Conservation (phyloP, 1,140 invertebrate genomes). For the Bombus superbus region DNA sequence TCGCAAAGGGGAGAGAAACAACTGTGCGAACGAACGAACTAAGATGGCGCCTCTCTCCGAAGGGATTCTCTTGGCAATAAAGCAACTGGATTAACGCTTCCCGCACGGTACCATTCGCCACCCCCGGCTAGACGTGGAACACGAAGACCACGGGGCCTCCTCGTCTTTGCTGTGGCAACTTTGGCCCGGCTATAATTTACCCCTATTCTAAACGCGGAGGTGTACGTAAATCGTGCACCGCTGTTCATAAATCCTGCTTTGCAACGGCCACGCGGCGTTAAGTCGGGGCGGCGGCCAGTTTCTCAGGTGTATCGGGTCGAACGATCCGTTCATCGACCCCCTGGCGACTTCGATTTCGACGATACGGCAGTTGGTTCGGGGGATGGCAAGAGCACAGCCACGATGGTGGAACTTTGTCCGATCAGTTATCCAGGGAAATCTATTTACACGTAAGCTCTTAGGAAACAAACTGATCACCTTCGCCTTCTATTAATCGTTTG, state of each 20-base stretch:
- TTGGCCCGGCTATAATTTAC: slow-evolving; percentile 62
- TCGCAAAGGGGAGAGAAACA: slow-evolving; percentile 43
- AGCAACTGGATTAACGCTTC: slow-evolving; percentile 64
- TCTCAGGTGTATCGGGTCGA: slow-evolving; percentile 5
- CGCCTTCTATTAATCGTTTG: too few relatives aligned
- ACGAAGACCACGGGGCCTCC: slow-evolving; percentile 1
- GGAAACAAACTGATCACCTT: too few relatives aligned
- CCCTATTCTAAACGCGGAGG: slow-evolving; percentile 48
- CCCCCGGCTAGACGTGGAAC: not conserved
- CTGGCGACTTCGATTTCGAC: not conserved
- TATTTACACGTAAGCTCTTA: too few relatives aligned
- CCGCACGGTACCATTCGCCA: slow-evolving; percentile 12
- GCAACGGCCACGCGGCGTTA: not conserved
- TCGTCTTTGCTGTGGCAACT: slow-evolving; percentile 49
- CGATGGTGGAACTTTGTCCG: too few relatives aligned
- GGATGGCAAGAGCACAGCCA: too few relatives aligned
- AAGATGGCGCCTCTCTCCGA: slow-evolving; percentile 52
- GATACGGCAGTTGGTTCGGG: not conserved
- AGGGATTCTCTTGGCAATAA: slow-evolving; percentile 64
- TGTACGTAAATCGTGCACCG: slow-evolving; percentile 43
- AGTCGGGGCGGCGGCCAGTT: not conserved
- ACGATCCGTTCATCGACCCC: slow-evolving; percentile 1
- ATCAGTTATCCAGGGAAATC: too few relatives aligned
- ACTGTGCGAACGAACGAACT: slow-evolving; percentile 13
- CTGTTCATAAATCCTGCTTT: slow-evolving; percentile 47